Evolutionary conservation across 2,888 invertebrate species (phyloP).

Genomic region (Tenthredo notha): DNA sequence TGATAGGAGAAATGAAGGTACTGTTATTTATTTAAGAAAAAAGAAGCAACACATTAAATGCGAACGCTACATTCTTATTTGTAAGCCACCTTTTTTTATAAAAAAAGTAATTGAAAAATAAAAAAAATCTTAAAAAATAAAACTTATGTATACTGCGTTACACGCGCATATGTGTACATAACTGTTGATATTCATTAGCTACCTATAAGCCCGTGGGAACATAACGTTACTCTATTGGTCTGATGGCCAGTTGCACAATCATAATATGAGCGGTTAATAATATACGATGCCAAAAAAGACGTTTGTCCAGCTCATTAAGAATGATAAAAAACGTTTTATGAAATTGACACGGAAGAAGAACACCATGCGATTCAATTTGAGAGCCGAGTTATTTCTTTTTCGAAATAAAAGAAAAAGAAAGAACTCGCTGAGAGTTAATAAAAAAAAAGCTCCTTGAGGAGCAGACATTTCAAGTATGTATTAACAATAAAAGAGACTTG

Average conservation of each 20-base stretch:
- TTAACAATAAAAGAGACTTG: too few relatives aligned
- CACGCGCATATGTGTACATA: not conserved
- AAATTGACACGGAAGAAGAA: not conserved
- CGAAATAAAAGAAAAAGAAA: not conserved
- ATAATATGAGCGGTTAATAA: not conserved
- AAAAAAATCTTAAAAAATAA: not conserved
- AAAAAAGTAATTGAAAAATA: slow-evolving; percentile 25
- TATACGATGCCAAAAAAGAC: not conserved
- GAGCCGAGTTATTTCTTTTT: not conserved
- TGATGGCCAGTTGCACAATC: not conserved
- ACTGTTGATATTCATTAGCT: slow-evolving; percentile 3
- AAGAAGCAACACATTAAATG: slow-evolving; percentile 12
- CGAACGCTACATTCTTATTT: slow-evolving; percentile 22
- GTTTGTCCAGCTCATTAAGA: not conserved
- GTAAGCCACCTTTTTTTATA: slow-evolving; percentile 23
- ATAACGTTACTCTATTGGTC: not conserved
- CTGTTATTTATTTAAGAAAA: slow-evolving; percentile 30
- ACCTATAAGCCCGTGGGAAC: not conserved
- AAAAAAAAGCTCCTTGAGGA: not conserved
- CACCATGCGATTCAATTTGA: not conserved
- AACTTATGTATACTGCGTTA: not conserved
- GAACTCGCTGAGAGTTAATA: not conserved
- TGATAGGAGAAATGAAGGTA: slow-evolving; percentile 4
- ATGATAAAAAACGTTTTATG: not conserved
- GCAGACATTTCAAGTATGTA: not conserved